These are phyloP conservation scores for Rhagium mordax DNA, from an alignment of 2,888 invertebrate genomes.

Conservation along the genomic window DNA sequence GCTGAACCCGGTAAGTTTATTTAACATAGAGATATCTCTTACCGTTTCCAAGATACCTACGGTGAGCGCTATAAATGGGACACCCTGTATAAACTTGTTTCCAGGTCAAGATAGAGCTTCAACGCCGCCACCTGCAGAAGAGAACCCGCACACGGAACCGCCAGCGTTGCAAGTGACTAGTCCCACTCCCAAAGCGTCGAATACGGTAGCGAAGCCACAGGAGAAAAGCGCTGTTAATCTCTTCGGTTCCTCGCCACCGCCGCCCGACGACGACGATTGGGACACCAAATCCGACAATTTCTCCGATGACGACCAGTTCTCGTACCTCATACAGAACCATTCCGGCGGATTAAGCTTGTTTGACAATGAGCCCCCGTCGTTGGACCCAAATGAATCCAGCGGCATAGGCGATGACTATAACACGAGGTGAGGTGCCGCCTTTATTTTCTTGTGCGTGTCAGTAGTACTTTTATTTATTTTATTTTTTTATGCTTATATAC, in stretches of 20 bases:
- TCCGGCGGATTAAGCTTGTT: conserved; percentile 54
- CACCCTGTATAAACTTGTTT: background rate
- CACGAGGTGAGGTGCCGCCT: conserved; percentile 42
- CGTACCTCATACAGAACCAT: conserved; percentile 37
- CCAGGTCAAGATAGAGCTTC: background rate
- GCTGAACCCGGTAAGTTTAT: conserved; percentile 3
- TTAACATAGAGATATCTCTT: too few species aligned
- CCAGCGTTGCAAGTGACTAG: background rate
- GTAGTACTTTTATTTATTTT: too few species aligned
- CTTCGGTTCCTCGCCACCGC: conserved; percentile 48
- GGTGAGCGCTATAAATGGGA: too few species aligned
- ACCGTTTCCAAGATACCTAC: too few species aligned
- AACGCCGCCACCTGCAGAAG: background rate
- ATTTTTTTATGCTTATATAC: too few species aligned
- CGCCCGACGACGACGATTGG: conserved; percentile 57
- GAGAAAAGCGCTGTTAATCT: conserved; percentile 26
- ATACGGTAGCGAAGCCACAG: conserved; percentile 27
- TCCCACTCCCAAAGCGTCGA: background rate
- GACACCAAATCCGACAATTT: conserved; percentile 62
- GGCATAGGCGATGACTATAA: conserved; percentile 58
- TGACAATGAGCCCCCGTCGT: conserved; percentile 63
- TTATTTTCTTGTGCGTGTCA: too few species aligned
- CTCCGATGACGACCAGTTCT: conserved; percentile 51
- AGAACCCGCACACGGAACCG: background rate
- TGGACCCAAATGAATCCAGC: conserved; percentile 57